Base-by-base conservation (phyloP, 2,888 invertebrate species). In the Torymus auratus region DNA sequence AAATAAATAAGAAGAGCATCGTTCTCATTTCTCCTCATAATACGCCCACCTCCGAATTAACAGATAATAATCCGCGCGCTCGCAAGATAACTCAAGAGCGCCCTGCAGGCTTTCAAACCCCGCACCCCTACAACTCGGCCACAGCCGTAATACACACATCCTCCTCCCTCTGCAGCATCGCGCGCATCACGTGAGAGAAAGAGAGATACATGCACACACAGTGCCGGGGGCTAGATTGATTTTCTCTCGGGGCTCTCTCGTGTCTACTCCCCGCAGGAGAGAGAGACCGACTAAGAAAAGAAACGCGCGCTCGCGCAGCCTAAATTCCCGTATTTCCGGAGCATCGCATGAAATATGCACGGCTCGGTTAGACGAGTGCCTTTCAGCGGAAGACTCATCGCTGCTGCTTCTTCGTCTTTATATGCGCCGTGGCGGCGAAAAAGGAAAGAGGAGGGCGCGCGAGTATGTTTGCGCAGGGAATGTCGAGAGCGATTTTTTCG, bases 291-390 rank as follows among this genome's bases (percentile, higher is more conserved):
- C 52, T 28, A 28, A 15, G 17, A 60, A 58, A 56, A 69, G 58
- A n/a, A 20, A 70, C 13, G 64, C 50, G n/a, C 74, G 52, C 50
- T 13, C 74, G 52, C 5, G 60, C 64, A 76, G 69, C 71, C 79
- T 76, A 68, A 79, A 79, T 81, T 81, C 68, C 58, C 72, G 67
- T 71, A 78, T 82, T 82, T 76, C 72, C 79, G 78, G 78, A 53
- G 53, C 76, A 75, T 55, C 62, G 61, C 64, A 72, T 82, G 58
- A 82, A 82, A 80, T 82, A 82, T 82, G 77, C 77, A 82, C 23
- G 52, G 52, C 80, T 76, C 82, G 76, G 68, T 64, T 79, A 79
- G 72, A 82, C 69, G 76, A 77, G 70, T 61, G 80, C 17, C 80
- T 82, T 82, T 82, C 79, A 82, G 20, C 73, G 70, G 61, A 67